phyloP scores from a whole-genome alignment of 2,888 invertebrate genomes.

The Eupithecia pulchellata region DNA sequence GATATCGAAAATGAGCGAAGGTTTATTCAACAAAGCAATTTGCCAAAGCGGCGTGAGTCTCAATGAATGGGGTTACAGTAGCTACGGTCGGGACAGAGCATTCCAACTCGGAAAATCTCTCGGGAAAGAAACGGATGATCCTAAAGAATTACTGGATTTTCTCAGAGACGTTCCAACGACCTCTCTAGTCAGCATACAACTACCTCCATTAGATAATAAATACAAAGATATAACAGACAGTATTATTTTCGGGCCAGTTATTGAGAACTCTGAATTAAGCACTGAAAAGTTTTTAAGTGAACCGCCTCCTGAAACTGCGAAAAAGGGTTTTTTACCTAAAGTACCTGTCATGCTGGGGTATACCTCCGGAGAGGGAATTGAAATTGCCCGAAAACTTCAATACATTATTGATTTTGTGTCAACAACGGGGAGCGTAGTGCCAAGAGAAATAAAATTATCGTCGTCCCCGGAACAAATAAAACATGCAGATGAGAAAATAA shows the following conservation, averaged over 20 bases:
- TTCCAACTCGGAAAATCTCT: conserved; percentile 75
- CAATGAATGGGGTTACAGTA: conserved; percentile 74
- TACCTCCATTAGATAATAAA: conserved; percentile 61
- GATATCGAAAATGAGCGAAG: conserved; percentile 73
- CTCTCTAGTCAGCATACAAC: conserved; percentile 66
- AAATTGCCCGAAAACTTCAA: conserved; percentile 67
- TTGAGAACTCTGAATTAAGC: conserved; percentile 66
- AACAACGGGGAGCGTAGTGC: conserved; percentile 65
- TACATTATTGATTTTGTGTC: conserved; percentile 54
- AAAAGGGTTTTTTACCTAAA: conserved; percentile 60
- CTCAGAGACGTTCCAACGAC: conserved; percentile 62
- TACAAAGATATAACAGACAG: conserved; percentile 66
- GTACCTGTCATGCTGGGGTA: conserved; percentile 76
- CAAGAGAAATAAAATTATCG: conserved; percentile 73
- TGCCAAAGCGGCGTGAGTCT: conserved; percentile 81
- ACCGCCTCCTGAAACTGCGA: conserved; percentile 61
- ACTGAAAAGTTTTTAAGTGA: conserved; percentile 68
- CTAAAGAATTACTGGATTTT: conserved; percentile 67
- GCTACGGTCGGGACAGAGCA: conserved; percentile 69
- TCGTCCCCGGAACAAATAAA: conserved; percentile 57
- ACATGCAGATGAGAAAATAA: conserved; percentile 62
- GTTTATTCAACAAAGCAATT: conserved; percentile 78
- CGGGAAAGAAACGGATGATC: conserved; percentile 72
- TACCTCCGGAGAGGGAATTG: conserved; percentile 78
- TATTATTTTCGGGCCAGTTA: conserved; percentile 75